These are phyloP conservation scores for Jacana jacana DNA, from an alignment of 2,113 vertebrate genomes.

Conservation along the genomic window DNA sequence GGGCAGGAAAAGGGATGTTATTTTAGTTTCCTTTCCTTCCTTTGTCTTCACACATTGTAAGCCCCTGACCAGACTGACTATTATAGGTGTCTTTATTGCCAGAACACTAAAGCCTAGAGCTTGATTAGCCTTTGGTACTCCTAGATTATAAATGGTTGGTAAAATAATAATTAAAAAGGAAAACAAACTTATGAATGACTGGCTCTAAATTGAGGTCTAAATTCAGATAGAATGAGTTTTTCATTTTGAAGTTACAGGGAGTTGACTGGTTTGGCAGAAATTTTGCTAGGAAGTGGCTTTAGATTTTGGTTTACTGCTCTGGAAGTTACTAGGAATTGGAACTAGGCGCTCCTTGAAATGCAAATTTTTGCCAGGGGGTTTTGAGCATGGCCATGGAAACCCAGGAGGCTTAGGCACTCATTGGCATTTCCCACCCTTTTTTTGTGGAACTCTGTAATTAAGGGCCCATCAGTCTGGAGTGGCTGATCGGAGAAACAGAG, in stretches of 20 bases:
- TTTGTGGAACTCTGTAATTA: slow-evolving; percentile 64
- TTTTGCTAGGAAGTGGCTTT: slow-evolving; percentile 58
- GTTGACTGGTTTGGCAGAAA: slow-evolving; percentile 37
- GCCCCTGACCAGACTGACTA: neutral
- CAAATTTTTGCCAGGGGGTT: slow-evolving; percentile 55
- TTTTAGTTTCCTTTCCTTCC: neutral
- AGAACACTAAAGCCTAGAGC: neutral
- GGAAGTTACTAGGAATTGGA: neutral
- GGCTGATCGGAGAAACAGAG: slow-evolving; percentile 50
- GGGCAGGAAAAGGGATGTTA: neutral
- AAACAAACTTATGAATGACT: neutral
- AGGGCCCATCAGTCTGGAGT: slow-evolving; percentile 44
- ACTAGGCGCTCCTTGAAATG: slow-evolving; percentile 57
- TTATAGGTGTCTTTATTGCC: neutral
- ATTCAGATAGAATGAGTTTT: neutral
- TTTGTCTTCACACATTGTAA: neutral
- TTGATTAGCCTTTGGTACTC: neutral
- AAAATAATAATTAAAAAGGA: neutral
- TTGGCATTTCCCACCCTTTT: slow-evolving; percentile 48
- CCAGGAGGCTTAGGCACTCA: slow-evolving; percentile 30
- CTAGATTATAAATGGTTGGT: neutral
- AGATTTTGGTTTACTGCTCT: slow-evolving; percentile 33
- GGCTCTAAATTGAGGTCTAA: neutral
- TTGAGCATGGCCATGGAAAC: slow-evolving; percentile 54
- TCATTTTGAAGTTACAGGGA: slow-evolving; percentile 9